Base-by-base conservation (phyloP, 2,797 vertebrate genomes). In the Distichodus sexfasciatus region DNA sequence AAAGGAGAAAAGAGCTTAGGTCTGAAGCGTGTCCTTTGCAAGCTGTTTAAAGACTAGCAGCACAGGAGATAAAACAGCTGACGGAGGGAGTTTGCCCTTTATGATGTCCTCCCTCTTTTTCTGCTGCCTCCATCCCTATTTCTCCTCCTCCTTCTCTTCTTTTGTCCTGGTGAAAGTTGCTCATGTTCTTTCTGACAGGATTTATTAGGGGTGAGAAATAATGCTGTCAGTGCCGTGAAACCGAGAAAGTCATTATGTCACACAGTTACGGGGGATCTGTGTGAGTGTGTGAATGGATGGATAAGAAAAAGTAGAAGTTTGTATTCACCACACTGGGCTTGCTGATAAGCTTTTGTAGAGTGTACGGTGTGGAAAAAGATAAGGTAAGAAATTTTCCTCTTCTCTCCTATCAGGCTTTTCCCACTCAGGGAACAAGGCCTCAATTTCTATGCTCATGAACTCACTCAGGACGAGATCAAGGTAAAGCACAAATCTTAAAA, bases 391-490 rank as follows among this genome's bases (percentile, higher is more conserved):
- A 33, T 11, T 38, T 11, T 38, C 9, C 9, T 14, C 50, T 3
- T 46, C 36, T 68, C 3, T n/a, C 72, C 60, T 78, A 76, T 61
- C 83, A 99, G 97, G 96, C 92, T 99, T 82, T 98, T 99, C 51
- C 97, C 97, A 47, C 87, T 98, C 79, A 91, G 96, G 90, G 97
- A 99, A 83, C 97, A 98, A 93, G 97, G 97, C 82, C 92, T 99
- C 81, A 99, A 99, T 90, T 97, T 95, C 85, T 98, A 97, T 85
- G 96, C 97, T 88, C 94, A 98, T 82, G 97, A 99, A 90, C 91
- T 99, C 89, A 98, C 95, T 89, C 94, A 97, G 80, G 96, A 96
- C 47, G 97, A 99, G 93, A 98, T 99, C 79, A 96, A 99, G 94
- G 97, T 98, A 91, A 92, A 78, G 66, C 6, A 19, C 23, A 7